Evolutionary conservation across 2,888 invertebrate genomes (phyloP).

Genomic region (Polymixis lichenea): DNA sequence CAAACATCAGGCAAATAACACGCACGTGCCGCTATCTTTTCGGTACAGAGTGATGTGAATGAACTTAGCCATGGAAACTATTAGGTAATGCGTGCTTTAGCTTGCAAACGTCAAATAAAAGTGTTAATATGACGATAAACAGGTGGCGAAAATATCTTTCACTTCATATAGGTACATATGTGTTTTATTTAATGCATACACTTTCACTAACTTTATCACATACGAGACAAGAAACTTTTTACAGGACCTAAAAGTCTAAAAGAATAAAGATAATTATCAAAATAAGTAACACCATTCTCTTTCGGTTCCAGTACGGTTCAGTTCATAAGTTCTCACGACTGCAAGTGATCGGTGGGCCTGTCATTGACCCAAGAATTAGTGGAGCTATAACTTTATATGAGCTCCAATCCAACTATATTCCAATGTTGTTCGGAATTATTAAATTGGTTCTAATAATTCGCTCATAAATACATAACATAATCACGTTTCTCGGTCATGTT

Average conservation of each 20-base stretch:
- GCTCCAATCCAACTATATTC: conserved; percentile 31
- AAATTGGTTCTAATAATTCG: conserved; percentile 25
- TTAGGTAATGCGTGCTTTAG: conserved; percentile 23
- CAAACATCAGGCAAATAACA: conserved; percentile 34
- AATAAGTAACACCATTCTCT: conserved; percentile 57
- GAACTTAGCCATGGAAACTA: conserved; percentile 39
- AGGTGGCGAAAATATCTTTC: conserved; percentile 32
- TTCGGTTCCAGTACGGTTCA: conserved; percentile 54
- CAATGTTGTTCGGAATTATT: conserved; percentile 39
- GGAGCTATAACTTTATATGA: conserved; percentile 56
- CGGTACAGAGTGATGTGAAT: conserved; percentile 31
- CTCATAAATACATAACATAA: conserved; percentile 18
- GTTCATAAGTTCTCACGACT: conserved; percentile 67
- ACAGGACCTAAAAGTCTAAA: conserved; percentile 24
- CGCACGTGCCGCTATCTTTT: conserved; percentile 17
- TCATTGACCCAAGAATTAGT: conserved; percentile 72
- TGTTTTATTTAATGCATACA: conserved; percentile 21
- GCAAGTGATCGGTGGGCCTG: conserved; percentile 65
- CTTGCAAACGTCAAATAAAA: conserved; percentile 23
- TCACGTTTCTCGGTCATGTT: conserved; percentile 26
- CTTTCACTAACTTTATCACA: conserved; percentile 51
- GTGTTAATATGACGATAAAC: conserved; percentile 35
- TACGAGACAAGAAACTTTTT: conserved; percentile 8
- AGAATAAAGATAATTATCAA: conserved; percentile 28
- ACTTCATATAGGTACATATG: conserved; percentile 9